phyloP scores from a whole-genome alignment of 2,113 vertebrate species.

The Lota lota region DNA sequence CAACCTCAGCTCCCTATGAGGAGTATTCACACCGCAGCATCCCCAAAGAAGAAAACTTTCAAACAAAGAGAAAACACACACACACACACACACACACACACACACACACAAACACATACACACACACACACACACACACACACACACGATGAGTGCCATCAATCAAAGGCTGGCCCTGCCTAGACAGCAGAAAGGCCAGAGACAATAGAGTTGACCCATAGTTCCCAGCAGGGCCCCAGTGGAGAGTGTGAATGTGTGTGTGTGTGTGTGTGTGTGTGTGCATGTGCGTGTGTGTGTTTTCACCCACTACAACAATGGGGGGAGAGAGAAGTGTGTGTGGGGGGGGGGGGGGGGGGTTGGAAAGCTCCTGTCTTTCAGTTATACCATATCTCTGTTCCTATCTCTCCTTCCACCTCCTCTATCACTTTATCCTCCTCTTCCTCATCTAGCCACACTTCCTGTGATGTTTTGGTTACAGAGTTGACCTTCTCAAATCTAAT shows the following conservation, averaged over 20 bases:
- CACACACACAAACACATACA: not conserved
- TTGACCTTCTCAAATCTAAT: too few relatives aligned
- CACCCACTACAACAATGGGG: not conserved
- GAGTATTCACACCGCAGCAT: not conserved
- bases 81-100: not conserved
- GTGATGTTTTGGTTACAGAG: too few relatives aligned
- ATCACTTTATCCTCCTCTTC: too few relatives aligned
- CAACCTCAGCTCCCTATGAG: not conserved
- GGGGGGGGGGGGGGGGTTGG: not conserved
- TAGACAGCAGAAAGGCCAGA: constrained; percentile 7
- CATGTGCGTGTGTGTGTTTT: not conserved
- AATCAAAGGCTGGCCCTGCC: constrained; percentile 7
- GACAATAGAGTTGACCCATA: constrained; percentile 16
- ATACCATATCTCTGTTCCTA: not conserved
- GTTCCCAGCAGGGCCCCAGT: not conserved
- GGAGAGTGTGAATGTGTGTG: constrained; percentile 2
- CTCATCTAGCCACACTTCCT: too few relatives aligned
- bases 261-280: not conserved
- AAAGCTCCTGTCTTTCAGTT: not conserved
- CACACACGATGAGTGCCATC: constrained; percentile 12
- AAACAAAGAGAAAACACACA: not conserved
- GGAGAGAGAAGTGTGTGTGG: not conserved
- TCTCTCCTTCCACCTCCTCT: not conserved
- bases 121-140: constrained; percentile 12
- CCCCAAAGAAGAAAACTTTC: too few relatives aligned